phyloP scores from a whole-genome alignment of 2,888 invertebrate species.

The Drosophila birchii region DNA sequence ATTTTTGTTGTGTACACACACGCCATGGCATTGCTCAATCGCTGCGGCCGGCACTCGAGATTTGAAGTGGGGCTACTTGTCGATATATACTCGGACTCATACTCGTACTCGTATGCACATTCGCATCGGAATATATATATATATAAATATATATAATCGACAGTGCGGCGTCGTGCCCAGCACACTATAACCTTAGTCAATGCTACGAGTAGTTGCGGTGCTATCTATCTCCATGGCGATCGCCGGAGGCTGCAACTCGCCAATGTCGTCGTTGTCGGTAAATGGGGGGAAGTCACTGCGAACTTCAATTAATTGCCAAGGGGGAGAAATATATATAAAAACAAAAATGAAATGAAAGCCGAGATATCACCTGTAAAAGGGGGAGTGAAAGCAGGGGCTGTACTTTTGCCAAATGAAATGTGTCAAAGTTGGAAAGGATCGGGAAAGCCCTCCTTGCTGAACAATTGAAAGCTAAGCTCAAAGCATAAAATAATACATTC shows the following conservation, averaged over 20 bases:
- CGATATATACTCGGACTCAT: background rate
- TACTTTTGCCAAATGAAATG: slow-evolving; percentile 5
- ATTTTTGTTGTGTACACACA: slow-evolving; percentile 3
- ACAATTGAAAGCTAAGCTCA: background rate
- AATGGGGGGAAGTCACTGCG: slow-evolving; percentile 61
- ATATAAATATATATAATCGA: slow-evolving; percentile 10
- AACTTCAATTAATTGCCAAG: slow-evolving; percentile 53
- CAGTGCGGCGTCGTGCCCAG: slow-evolving; percentile 22
- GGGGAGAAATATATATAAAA: slow-evolving; percentile 12
- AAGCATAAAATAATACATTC: background rate
- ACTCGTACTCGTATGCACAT: background rate
- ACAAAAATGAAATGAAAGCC: slow-evolving; percentile 6
- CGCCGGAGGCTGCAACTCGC: slow-evolving; percentile 43
- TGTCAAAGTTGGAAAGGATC: slow-evolving; percentile 26
- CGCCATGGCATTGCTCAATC: slow-evolving; percentile 40
- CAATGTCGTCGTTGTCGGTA: slow-evolving; percentile 75
- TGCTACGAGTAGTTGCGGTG: slow-evolving; percentile 51
- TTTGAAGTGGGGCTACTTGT: slow-evolving; percentile 36
- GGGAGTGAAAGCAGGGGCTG: slow-evolving; percentile 26
- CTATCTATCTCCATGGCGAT: slow-evolving; percentile 51
- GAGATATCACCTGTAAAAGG: slow-evolving; percentile 2
- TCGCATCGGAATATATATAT: slow-evolving; percentile 15
- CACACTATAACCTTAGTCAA: slow-evolving; percentile 70
- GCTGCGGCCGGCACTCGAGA: slow-evolving; percentile 29
- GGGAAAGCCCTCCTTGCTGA: background rate